Conservation (phyloP, 2,113 vertebrate species). For the Phodopus roborovskii region DNA sequence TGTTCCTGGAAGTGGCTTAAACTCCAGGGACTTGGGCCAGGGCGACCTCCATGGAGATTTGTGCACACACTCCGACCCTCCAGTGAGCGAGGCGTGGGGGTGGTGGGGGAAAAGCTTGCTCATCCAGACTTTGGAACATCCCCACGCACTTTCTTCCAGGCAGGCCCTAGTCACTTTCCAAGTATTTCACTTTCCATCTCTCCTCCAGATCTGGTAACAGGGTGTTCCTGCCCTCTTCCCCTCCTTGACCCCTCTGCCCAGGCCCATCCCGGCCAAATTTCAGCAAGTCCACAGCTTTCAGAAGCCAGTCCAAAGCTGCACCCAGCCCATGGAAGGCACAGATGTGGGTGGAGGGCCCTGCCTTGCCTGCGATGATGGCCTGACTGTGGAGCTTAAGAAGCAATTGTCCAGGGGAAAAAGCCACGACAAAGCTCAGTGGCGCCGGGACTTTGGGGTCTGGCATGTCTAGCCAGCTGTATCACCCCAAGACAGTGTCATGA, state of each 20-base stretch:
- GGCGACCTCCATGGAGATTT: neutral
- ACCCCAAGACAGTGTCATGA: neutral
- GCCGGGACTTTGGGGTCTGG: neutral
- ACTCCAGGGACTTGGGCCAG: neutral
- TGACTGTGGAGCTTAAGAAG: neutral
- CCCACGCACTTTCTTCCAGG: constrained; percentile 66
- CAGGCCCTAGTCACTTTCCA: constrained; percentile 69
- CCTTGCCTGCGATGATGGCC: neutral
- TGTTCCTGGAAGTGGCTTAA: constrained; percentile 43
- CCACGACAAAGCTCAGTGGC: neutral
- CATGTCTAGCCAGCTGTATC: neutral
- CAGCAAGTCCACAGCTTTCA: constrained; percentile 3
- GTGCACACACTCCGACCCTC: constrained; percentile 48
- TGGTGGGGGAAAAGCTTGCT: constrained; percentile 72
- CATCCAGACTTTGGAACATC: constrained; percentile 68
- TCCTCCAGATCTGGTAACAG: constrained; percentile 76
- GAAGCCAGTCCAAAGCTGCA: constrained; percentile 9
- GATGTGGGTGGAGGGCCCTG: neutral
- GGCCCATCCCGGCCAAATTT: constrained; percentile 8
- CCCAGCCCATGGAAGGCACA: neutral
- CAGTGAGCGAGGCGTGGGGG: constrained; percentile 38
- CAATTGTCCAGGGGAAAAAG: fast-evolving
- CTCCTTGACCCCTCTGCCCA: constrained; percentile 65
- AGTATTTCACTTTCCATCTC: constrained; percentile 78
- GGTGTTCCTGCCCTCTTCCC: constrained; percentile 75